These are phyloP conservation scores for Acanthosoma haemorrhoidale DNA, from an alignment of 2,888 invertebrate species.

Conservation along the genomic window DNA sequence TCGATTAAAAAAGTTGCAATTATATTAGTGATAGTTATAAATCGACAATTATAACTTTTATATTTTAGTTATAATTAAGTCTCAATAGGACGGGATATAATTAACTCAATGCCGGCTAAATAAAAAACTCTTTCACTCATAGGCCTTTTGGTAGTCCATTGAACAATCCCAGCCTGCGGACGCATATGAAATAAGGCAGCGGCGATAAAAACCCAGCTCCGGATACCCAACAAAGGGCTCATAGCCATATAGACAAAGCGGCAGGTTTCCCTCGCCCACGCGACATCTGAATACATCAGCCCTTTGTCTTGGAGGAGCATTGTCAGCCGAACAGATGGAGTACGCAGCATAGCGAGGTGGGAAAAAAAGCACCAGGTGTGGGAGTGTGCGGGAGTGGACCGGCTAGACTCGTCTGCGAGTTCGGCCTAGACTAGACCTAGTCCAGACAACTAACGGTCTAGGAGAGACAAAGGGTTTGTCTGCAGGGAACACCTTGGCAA, in stretches of 20 bases:
- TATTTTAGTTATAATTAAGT: too few species aligned
- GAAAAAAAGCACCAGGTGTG: background rate
- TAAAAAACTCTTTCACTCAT: too few species aligned
- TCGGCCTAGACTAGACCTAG: background rate
- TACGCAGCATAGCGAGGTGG: too few species aligned
- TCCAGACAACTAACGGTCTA: background rate
- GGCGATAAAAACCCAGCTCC: background rate
- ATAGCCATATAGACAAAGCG: background rate
- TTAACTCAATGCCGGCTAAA: too few species aligned
- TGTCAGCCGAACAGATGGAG: constrained; percentile 14
- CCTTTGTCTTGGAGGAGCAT: constrained; percentile 12
- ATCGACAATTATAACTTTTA: too few species aligned
- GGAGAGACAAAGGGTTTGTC: background rate
- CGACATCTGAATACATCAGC: constrained; percentile 11
- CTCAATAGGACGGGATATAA: too few species aligned
- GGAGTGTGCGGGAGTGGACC: background rate
- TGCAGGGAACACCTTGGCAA: background rate
- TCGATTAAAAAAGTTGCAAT: too few species aligned
- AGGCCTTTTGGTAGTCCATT: too few species aligned
- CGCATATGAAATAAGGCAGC: background rate
- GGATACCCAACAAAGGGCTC: background rate
- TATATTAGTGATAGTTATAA: too few species aligned
- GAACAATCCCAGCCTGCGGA: too few species aligned
- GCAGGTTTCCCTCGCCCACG: constrained; percentile 8
- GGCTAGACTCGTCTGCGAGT: too few species aligned